phyloP scores from a whole-genome alignment of 2,113 vertebrate genomes.

The Aplodontia rufa region DNA sequence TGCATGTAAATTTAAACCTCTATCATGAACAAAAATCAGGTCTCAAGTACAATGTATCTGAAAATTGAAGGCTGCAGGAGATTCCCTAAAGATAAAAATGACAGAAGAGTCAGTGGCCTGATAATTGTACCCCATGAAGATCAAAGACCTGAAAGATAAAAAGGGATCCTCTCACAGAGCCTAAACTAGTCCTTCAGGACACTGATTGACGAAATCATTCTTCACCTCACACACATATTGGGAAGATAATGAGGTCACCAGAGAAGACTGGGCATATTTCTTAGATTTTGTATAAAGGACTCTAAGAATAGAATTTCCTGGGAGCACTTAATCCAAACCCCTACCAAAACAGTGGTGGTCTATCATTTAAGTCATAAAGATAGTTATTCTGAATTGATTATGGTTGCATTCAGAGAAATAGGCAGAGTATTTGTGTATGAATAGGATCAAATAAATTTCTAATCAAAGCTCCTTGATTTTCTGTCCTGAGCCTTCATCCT shows the following conservation, averaged over 20 bases:
- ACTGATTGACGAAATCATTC: constrained; percentile 67
- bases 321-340: neutral
- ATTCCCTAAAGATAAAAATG: constrained; percentile 61
- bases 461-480: neutral
- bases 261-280: constrained; percentile 48
- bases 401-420: neutral
- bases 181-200: constrained; percentile 46
- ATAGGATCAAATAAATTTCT: neutral
- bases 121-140: constrained; percentile 64
- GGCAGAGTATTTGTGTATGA: neutral
- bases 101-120: constrained; percentile 62
- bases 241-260: constrained; percentile 74
- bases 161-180: constrained; percentile 36
- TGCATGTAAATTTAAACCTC: neutral
- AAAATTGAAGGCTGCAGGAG: neutral
- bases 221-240: constrained; percentile 47
- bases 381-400: neutral
- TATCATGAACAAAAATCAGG: constrained; percentile 25
- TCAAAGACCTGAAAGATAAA: constrained; percentile 65
- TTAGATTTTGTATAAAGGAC: constrained; percentile 31
- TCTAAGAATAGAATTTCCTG: constrained; percentile 50
- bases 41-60: neutral
- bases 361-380: neutral
- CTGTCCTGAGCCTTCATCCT: neutral
- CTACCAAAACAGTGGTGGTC: neutral